Conservation (phyloP, 2,888 invertebrate species). For the Chalcosyrphus nemorum region DNA sequence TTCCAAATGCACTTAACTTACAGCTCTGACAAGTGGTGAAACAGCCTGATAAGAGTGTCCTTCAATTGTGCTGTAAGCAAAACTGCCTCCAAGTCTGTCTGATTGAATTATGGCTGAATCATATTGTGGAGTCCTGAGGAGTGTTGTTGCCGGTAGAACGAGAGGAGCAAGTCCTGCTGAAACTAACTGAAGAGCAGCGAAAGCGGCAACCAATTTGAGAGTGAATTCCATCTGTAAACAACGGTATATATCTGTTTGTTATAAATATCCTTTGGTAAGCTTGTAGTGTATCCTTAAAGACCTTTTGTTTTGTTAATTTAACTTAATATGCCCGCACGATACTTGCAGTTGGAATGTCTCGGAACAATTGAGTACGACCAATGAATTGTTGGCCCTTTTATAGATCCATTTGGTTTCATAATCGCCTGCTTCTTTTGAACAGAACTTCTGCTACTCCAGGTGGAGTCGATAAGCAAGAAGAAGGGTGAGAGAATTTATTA, state of each 20-base stretch:
- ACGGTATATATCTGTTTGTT: neutral
- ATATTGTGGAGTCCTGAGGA: constrained; percentile 81
- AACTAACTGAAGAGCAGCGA: constrained; percentile 60
- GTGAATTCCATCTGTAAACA: constrained; percentile 51
- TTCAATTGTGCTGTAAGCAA: constrained; percentile 83
- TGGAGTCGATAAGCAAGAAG: neutral
- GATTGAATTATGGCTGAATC: constrained; percentile 83
- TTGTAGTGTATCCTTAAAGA: neutral
- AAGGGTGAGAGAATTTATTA: constrained; percentile 24
- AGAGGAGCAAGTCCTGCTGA: constrained; percentile 63
- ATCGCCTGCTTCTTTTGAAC: constrained; percentile 29
- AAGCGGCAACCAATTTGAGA: constrained; percentile 38
- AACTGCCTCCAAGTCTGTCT: constrained; percentile 83
- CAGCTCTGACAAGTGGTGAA: constrained; percentile 73
- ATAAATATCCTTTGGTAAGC: neutral
- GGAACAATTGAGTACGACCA: constrained; percentile 43
- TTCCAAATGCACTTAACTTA: constrained; percentile 17
- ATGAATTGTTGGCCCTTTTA: constrained; percentile 51
- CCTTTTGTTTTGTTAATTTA: constrained; percentile 9
- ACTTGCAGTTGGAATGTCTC: constrained; percentile 54
- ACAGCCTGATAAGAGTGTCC: constrained; percentile 83
- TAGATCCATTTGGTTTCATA: constrained; percentile 45
- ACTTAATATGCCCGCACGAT: constrained; percentile 55
- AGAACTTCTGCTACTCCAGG: constrained; percentile 11
- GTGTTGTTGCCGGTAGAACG: constrained; percentile 73